Base-by-base conservation (phyloP, 2,797 vertebrate species). In the Psittacula derbiana region DNA sequence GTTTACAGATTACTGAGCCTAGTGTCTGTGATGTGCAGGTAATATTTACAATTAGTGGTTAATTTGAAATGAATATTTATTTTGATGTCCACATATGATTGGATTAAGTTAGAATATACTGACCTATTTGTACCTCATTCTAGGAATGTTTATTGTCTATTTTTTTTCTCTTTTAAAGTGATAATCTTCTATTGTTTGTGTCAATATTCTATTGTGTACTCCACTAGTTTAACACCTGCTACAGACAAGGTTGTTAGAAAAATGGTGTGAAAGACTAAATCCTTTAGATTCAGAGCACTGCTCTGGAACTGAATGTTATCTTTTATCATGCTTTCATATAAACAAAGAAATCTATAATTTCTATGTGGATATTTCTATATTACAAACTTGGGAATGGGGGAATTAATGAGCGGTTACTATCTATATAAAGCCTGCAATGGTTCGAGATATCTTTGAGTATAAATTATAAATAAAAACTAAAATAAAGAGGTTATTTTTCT, bases 31-130 rank as follows among this genome's bases (percentile, higher is more conserved):
- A 78, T 66, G 41, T 49, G 47, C 80, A 89, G 75, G 72, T 80
- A 95, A 91, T 93, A 87, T 71, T 95, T 82, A 87, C 74, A 88
- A 94, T 89, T 65, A 93, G 62, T 86, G 17, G 33, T 16, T 93
- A 96, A 95, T 89, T 94, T 66, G 28, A 95, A 92, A 92, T 82
- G 1, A 83, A 72, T 96, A 95, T 96, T 91, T 89, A 80, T 96
- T 91, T 95, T 91, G 27, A 10, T 80, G 52, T 67, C 79, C 65
- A 72, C 7, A 31, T 87, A 58, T 61, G 27, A 80, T 9, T 78
- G 11, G 30, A 87, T 82, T 85, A 81, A 87, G 38, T 69, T 27
- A 94, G 57, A 78, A 71, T 47, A 0, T 0, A 27, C 10, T 78
- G 33, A 67, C 33, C 25, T 82, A 52, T 49, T 67, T 74, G 7